Base-by-base conservation (phyloP, 1,140 invertebrate genomes). In the Ceratoteleas bidentatus region DNA sequence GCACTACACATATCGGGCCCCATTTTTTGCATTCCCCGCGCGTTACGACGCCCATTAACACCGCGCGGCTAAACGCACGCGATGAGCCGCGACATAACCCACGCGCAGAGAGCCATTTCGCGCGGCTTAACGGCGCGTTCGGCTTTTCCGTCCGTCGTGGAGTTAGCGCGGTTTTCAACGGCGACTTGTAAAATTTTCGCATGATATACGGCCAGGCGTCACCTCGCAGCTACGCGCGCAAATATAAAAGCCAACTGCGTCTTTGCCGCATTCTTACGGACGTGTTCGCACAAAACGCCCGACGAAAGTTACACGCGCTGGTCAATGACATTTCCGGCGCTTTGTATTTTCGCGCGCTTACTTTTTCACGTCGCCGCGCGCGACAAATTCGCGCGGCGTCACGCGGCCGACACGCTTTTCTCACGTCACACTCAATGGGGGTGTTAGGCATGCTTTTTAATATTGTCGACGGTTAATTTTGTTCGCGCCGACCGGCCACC, bases 111-210 rank as follows among this genome's bases (percentile, higher is more conserved):
- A 74, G 32, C 52, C 68, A 80, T 82, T 80, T 72, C 56, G 50
- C 47, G 57, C 45, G 24, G 56, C 57, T 76, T 83, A 83, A 80
- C 83, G 65, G 73, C 76, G 61, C 40, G 43, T 53, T 4, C 50
- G 61, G 76, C 69, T 82, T 85, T 85, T 85, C 80, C 83, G 82
- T 74, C 80, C 68, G 69, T 62, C 57, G 80, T 80, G 81, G 79
- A 79, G 73, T 79, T 81, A 79, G 70, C 78, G 79, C 79, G 83
- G 75, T 82, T 84, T 82, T 47, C 80, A 84, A 84, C 79, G 66
- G 74, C 83, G 83, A 79, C 75, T 84, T 76, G 75, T 84, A 82
- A 82, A 84, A 81, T 84, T 84, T 84, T 84, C 75, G 72, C 80
- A 84, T 84, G 83, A 85, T 85, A 85, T 85, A 85, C 73, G 83